Base-by-base conservation (phyloP, 2,113 vertebrate species). In the Chaenocephalus aceratus region DNA sequence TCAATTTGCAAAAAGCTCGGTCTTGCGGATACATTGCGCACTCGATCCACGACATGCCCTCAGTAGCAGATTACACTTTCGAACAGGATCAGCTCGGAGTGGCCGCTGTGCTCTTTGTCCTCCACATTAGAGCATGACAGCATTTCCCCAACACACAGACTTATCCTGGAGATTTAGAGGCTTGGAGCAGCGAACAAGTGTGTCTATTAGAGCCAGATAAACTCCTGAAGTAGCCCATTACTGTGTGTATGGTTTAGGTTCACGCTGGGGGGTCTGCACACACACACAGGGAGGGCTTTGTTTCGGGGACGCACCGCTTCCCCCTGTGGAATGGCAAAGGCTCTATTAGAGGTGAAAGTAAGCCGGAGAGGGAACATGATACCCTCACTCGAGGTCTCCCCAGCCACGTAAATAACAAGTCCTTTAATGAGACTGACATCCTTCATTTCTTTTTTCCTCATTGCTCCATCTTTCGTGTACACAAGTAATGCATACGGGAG, bases 341-440 rank as follows among this genome's bases (percentile, higher is more conserved):
- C 88, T 85, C 87, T 86, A 86, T 92, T 91, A 90, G 84, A 79
- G 83, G 88, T 87, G 85, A 93, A 94, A 92, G 89, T 89, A 87
- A 90, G 81, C 88, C 72, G 36, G 62, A 61, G 58, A 82, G 49
- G 82, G 65, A 94, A 93, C 84, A 66, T 74, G 87, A 94, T 89
- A 87, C 77, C 11, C 48, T n/a, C 79, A 66, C 70, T 89, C 78
- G 79, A 5, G 46, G 54, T 65, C 75, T 83, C 49, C 51, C 48
- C 54, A 62, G 66, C 60, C 36, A 67, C 2, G 1, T 45, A 60
- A 48, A 58, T 34, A 26, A 48, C 46, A 81, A 58, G 45, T 69
- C 14, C 26, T 51, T 77, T 53, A 13, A 60, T 44, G 6, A 62
- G 48, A 73, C 36, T 41, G 36, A 8, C 44, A 51, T 62, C 44